These are phyloP conservation scores for Fulica atra DNA, from an alignment of 2,113 vertebrate species.

Conservation along the genomic window DNA sequence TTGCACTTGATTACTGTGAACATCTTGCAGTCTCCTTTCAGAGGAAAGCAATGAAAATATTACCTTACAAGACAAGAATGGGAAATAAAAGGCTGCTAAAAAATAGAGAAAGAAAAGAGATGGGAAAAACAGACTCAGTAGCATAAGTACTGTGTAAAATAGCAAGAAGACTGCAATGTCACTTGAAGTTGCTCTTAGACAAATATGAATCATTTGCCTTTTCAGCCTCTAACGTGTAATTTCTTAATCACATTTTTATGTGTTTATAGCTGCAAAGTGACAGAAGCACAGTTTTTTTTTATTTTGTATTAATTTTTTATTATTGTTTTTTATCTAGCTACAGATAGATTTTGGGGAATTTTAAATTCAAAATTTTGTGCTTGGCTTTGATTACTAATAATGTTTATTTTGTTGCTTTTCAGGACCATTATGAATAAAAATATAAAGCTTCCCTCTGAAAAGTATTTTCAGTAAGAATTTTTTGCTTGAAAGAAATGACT, in stretches of 20 bases:
- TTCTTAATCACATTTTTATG: constrained; percentile 21
- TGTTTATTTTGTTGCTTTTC: neutral
- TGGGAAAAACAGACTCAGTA: neutral
- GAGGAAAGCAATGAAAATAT: constrained; percentile 4
- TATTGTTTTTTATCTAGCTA: neutral
- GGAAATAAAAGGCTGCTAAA: constrained; percentile 8
- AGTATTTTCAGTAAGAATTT: neutral
- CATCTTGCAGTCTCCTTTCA: neutral
- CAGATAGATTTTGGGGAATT: neutral
- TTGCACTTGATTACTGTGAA: constrained; percentile 34
- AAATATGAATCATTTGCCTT: constrained; percentile 2
- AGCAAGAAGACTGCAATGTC: neutral
- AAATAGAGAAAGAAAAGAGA: neutral
- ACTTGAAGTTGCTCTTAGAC: neutral
- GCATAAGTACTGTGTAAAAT: neutral
- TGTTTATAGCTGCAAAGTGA: neutral
- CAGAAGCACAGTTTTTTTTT: neutral
- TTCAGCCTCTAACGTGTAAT: neutral
- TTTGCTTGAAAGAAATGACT: neutral
- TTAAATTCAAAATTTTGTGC: neutral
- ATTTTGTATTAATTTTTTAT: neutral
- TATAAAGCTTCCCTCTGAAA: neutral
- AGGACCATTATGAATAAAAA: neutral
- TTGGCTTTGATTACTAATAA: neutral
- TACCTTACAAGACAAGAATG: neutral